These are phyloP conservation scores for Cydia fagiglandana DNA, from an alignment of 1,140 invertebrate species.

Conservation along the genomic window DNA sequence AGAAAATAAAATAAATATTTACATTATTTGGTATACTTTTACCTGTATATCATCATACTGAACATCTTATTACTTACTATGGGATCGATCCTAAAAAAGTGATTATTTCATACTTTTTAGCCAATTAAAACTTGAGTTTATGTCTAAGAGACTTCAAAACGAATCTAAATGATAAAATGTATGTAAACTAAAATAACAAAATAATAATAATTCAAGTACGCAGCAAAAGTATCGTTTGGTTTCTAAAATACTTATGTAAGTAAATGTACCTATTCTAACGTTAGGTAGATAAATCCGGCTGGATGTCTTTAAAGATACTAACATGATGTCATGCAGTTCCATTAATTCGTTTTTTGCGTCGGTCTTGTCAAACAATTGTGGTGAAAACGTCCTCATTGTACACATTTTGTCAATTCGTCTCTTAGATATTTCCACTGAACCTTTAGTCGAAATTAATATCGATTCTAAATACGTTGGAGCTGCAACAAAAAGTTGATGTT, in stretches of 20 bases:
- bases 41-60: no score
- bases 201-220: no score
- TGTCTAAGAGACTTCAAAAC: no score
- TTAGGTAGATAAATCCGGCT: neutral
- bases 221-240: no score
- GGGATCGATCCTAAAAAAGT: no score
- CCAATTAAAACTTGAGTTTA: no score
- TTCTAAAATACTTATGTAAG: no score
- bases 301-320: neutral
- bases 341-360: slow-evolving; percentile 35
- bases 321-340: slow-evolving; percentile 34
- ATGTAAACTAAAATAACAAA: no score
- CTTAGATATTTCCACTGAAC: slow-evolving; percentile 41
- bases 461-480: slow-evolving; percentile 42
- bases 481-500: slow-evolving; percentile 30
- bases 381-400: slow-evolving; percentile 37
- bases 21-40: neutral
- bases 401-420: slow-evolving; percentile 43
- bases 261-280: no score
- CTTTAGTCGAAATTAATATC: slow-evolving; percentile 42
- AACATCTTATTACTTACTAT: no score
- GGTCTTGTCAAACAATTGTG: slow-evolving; percentile 38
- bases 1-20: neutral
- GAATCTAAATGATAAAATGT: no score
- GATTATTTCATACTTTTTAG: no score